Evolutionary conservation across 2,888 invertebrate genomes (phyloP).

Genomic region (Tipula unca): DNA sequence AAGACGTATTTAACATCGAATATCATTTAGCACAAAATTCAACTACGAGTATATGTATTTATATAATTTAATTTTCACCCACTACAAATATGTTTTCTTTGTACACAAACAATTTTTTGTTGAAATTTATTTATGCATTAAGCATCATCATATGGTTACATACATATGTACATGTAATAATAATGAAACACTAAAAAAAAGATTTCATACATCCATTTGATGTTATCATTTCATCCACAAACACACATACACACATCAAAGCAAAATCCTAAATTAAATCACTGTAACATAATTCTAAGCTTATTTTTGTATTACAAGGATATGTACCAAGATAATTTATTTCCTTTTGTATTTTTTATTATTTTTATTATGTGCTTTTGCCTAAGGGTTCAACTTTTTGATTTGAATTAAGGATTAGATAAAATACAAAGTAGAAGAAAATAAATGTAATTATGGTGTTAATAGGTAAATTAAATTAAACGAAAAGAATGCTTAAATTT

Average conservation of each 20-base stretch:
- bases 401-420: slow-evolving; percentile 8
- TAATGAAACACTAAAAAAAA: no score
- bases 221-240: neutral
- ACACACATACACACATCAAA: neutral
- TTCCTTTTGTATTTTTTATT: neutral
- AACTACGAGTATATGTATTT: neutral
- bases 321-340: slow-evolving; percentile 3
- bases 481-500: neutral
- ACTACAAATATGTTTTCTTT: neutral
- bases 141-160: neutral
- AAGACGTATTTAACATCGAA: neutral
- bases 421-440: neutral
- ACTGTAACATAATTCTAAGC: slow-evolving; percentile 4
- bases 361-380: neutral
- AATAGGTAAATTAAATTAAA: slow-evolving; percentile 2
- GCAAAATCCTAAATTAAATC: neutral
- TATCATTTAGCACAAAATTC: no score
- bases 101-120: neutral
- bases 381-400: neutral
- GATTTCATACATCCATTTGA: neutral
- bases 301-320: neutral
- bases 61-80: neutral
- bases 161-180: no score
- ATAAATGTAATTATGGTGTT: slow-evolving; percentile 8
- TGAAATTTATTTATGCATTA: neutral